Percentiles rank a stretch among this genome's conserved stretches.
Evolutionary conservation across 2,113 vertebrate genomes (phyloP).

Genomic region (Amblyornis subalaris): DNA sequence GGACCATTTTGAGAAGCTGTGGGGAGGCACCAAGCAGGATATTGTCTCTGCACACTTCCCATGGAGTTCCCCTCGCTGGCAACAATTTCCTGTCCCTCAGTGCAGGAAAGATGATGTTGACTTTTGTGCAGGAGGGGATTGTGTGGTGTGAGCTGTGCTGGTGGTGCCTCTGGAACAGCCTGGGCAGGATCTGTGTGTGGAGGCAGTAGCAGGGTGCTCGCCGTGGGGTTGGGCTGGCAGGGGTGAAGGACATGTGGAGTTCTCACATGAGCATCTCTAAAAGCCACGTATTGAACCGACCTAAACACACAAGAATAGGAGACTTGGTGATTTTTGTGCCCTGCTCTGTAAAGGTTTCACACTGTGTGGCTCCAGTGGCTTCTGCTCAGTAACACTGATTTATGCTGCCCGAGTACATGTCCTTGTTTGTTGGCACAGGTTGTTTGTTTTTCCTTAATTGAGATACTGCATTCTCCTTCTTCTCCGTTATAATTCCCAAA

Average conservation of each 20-base stretch:
- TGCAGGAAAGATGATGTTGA: not conserved
- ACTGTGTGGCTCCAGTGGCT: not conserved
- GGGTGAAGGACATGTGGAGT: not conserved
- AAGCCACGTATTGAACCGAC: not conserved
- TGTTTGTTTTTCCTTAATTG: conserved; percentile 19
- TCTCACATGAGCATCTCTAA: not conserved
- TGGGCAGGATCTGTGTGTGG: not conserved
- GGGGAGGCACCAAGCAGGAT: not conserved
- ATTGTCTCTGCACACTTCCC: not conserved
- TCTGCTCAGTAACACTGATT: not conserved
- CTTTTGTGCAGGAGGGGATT: not conserved
- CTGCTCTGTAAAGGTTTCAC: not conserved
- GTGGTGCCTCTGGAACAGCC: not conserved
- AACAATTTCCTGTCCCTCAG: not conserved
- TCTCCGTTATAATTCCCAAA: not conserved
- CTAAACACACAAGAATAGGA: rapidly evolving
- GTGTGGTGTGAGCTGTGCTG: not conserved
- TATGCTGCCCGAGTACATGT: not conserved
- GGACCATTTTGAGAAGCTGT: not conserved
- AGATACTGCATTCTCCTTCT: not conserved
- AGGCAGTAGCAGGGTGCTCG: rapidly evolving
- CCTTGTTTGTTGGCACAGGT: not conserved
- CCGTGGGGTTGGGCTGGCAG: not conserved
- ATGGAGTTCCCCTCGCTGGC: not conserved
- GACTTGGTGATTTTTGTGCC: not conserved